Evolutionary conservation across 2,113 vertebrate species (phyloP), one percentile per base, ranked within the genome.

Genomic region (Cyprinus carpio): DNA sequence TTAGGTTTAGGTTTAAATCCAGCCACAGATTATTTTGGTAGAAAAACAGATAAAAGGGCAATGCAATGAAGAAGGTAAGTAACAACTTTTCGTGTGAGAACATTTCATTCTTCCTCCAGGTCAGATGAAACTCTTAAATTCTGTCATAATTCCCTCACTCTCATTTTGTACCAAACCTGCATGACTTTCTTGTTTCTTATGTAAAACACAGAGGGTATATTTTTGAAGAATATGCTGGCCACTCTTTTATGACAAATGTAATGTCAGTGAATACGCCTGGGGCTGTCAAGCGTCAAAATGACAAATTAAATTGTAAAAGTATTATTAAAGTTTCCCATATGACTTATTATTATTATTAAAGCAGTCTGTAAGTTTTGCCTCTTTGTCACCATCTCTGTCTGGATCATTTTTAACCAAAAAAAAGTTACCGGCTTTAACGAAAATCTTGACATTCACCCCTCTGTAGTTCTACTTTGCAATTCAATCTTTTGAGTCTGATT

Each of bases 1-100:
- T 79, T 79, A 62, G 34, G 23, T 79, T 79, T 62, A 62, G 76
- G 54, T 6, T 74, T 25, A 46, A 74, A 74, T 46, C 13, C 23
- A 74, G 71, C 69, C 20, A 74, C 71, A 74, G 71, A 15, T 43
- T 74, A 43, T 74, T 74, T 74, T 1, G 40, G 11, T 46, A 6
- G 2, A 27, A 8, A 40, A 34, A 46, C 13, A 25, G 2, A 15
- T 46, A 27, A 6, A 25, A 46, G 69, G 37, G 10, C 23, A 3
- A 25, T 74, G 8, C 12, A 74, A 15, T n/a, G n/a, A 43, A 40
- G 11, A 43, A 74, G 23, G 23, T 15, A 25, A 46, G 20, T 25
- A 25, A 46, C 23, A 46, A 27, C 23, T 6, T 75, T 49, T 16
- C 5, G 1, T 74, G 23, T 46, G 40, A 46, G 71, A 74, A 74